Evolutionary conservation across 2,797 vertebrate species (phyloP).

Genomic region (Epinephelus malabaricus): DNA sequence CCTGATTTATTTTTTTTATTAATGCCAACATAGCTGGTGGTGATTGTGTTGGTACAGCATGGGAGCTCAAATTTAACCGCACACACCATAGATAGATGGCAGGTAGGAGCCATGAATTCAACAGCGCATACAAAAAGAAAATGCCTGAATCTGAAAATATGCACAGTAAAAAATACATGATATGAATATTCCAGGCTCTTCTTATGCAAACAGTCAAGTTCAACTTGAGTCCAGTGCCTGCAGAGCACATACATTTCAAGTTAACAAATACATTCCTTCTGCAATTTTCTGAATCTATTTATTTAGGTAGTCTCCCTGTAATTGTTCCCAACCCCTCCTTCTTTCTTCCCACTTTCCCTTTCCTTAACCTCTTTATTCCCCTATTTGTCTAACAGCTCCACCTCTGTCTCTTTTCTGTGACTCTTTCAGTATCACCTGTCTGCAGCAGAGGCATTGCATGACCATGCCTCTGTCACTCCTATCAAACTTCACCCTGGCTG

Average conservation of each 20-base stretch:
- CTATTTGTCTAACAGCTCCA: not conserved
- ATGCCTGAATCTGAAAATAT: no score
- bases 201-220: no score
- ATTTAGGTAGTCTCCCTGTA: not conserved
- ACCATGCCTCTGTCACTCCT: conserved; percentile 20
- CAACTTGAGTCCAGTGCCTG: no score
- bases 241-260: not conserved
- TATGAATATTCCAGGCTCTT: no score
- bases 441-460: not conserved
- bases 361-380: not conserved
- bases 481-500: conserved; percentile 16
- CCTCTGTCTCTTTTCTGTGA: not conserved
- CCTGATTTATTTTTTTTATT: no score
- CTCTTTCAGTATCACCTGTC: conserved; percentile 13
- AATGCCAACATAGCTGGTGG: no score
- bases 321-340: not conserved
- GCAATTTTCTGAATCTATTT: not conserved
- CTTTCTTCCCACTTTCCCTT: not conserved
- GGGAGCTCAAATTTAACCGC: no score
- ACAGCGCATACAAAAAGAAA: no score
- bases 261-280: not conserved
- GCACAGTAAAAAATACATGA: no score
- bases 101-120: no score
- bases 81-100: no score
- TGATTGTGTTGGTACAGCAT: no score